Evolutionary conservation across 1,140 invertebrate genomes (phyloP), one percentile per base, ranked within the genome.

Genomic region (Drosophila guanche): DNA sequence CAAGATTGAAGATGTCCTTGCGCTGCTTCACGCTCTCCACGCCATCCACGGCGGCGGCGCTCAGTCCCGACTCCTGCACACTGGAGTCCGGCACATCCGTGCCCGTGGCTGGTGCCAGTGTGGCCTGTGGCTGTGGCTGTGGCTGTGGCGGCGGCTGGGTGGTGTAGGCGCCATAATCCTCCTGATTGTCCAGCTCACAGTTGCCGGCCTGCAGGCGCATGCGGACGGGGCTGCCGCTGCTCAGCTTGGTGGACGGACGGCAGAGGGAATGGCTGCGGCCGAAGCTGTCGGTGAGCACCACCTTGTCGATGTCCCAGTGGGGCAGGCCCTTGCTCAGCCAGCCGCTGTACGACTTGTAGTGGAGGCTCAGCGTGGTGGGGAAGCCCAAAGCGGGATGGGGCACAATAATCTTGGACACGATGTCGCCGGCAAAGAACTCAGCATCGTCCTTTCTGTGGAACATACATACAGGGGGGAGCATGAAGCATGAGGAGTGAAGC

Each of bases 311-410:
- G 70, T 93, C 94, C 94, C 97, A 96, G 27, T 94, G 92, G 47
- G 94, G 93, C 40, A 97, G 92, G 0, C 97, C 97, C 12, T 95
- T 96, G n/a, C 95, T 97, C 48, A 98, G 94, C 97, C 97, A 98
- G 3, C 97, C 97, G 60, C 95, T 96, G 92, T 98, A 98, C 0
- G 96, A 96, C 2, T 95, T 96, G 92, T 98, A 98, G 51, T 95
- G 94, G 5, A 98, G 92, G 86, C 96, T 94, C 0, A 95, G 93
- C 42, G 94, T 93, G 10, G 93, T 93, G 20, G 95, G 94, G 70
- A 95, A 95, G 5, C 94, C 93, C 29, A 98, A 92, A 5, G 95
- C 95, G 3, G 97, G 97, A 93, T 98, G 97, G 2, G 97, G 96
- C 0, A 98, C 97, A 29, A 98, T 92, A 50, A 98, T 95, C 89